A percentile compares a stretch with the other conserved stretches of the same genome.
Conservation (phyloP, 2,888 invertebrate species). For the Hypselothyrea guttata region DNA sequence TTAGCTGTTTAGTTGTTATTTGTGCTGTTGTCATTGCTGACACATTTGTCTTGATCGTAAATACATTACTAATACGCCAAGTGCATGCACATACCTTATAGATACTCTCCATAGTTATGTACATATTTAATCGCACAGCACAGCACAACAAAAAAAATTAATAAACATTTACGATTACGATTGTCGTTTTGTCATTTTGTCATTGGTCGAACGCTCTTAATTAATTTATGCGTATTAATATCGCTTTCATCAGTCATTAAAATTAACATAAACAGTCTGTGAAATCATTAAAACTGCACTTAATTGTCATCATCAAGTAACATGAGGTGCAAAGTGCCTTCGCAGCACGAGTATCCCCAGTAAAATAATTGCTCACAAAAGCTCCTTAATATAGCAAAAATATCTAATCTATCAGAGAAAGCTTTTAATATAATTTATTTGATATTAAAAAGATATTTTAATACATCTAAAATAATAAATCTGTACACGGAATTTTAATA, state of each 20-base stretch:
- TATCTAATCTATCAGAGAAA: no score
- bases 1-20: conserved; percentile 6
- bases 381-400: neutral
- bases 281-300: conserved; percentile 38
- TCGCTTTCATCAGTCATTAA: conserved; percentile 45
- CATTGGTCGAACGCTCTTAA: conserved; percentile 41
- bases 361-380: no score
- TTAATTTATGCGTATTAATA: conserved; percentile 67
- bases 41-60: conserved; percentile 73
- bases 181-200: conserved; percentile 27
- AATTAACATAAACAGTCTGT: conserved; percentile 53
- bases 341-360: neutral
- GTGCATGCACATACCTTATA: conserved; percentile 10
- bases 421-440: no score
- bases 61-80: conserved; percentile 62
- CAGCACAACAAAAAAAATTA: conserved; percentile 45
- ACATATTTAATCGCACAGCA: conserved; percentile 44
- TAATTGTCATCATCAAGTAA: conserved; percentile 10
- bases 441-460: no score
- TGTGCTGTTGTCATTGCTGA: conserved; percentile 55
- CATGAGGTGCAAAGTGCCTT: conserved; percentile 23
- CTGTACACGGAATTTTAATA: no score
- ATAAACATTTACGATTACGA: conserved; percentile 70
- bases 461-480: no score
- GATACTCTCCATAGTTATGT: conserved; percentile 10